Percentiles rank a stretch among this genome's conserved stretches.
Evolutionary conservation across 2,113 vertebrate genomes (phyloP).

Genomic region (Sinocyclocheilus rhinocerous): DNA sequence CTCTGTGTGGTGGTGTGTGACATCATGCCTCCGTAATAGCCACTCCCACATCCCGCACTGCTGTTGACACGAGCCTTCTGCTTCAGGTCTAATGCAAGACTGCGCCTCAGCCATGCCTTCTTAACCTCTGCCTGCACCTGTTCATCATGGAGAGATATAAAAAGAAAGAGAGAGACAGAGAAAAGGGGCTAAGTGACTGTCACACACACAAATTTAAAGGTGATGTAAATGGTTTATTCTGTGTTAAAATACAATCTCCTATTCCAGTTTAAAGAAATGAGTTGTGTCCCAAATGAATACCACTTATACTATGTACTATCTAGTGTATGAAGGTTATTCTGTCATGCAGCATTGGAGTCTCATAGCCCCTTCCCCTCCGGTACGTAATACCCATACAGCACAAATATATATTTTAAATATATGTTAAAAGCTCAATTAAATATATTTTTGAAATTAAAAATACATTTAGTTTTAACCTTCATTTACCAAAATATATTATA

Average conservation of each 20-base stretch:
- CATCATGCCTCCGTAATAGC: conserved; percentile 80
- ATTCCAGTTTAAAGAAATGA: no score
- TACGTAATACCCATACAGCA: no score
- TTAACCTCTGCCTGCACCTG: conserved; percentile 83
- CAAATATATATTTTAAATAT: no score
- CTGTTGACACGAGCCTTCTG: conserved; percentile 79
- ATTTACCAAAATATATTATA: no score
- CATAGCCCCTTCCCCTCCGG: no score
- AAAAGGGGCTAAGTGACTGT: neutral
- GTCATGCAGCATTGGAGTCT: no score
- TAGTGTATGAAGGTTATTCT: no score
- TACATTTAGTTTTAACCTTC: no score
- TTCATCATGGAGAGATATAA: neutral
- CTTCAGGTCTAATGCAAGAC: conserved; percentile 75
- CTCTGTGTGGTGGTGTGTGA: conserved; percentile 81
- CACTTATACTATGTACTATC: no score
- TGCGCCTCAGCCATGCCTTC: conserved; percentile 81
- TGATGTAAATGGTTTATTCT: neutral
- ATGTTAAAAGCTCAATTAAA: no score
- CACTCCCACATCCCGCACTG: conserved; percentile 77
- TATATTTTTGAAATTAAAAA: no score
- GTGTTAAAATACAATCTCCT: neutral
- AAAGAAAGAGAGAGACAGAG: neutral
- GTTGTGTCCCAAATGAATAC: no score
- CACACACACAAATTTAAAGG: neutral